Evolutionary conservation across 2,113 vertebrate genomes (phyloP), one percentile per base, ranked within the genome.

Genomic region (Eulemur macaco): DNA sequence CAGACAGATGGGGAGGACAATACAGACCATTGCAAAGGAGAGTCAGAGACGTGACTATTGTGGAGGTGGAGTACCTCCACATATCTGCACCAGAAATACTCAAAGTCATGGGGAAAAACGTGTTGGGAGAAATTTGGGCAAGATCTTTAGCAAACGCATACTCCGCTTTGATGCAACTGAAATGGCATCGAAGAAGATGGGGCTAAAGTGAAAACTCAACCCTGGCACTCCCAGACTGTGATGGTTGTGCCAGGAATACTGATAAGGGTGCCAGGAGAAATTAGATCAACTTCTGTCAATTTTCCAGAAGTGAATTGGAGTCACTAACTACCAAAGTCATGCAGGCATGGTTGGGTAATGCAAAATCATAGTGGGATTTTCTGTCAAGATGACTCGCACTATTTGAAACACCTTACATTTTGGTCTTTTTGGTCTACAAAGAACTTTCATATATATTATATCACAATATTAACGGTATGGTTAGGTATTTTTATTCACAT

Each of bases 1-100:
- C 20, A 23, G 5, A 34, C 21, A 34, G 42, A 60, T 42, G 4
- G 14, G 25, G 50, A n/a, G 34, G 42, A 52, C 8, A 50, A 25
- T 27, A 11, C 8, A 20, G 34, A 7, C 5, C 11, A 0, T 23
- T 18, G 9, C 39, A 27, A 34, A 52, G 4, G 31, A n/a, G 74
- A 14, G 7, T 39, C 37, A 23, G 56, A 8, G 18, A 6, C 6
- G 21, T 45, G 39, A 37, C 21, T 20, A 9, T 17, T 52, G 3
- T 17, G 4, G 50, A 4, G 14, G 0, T 15, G 15, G 27, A 15
- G 8, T 10, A 3, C 15, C 8, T 25, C 71, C 4, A 29, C 4
- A 7, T 63, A 10, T 34, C 25, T 58, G 23, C 50, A 45, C 15
- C 60, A 15, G 39, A 31, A 58, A 2, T 14, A 21, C 3, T 20